A percentile compares a stretch with the other conserved stretches of the same genome.
phyloP scores from a whole-genome alignment of 2,888 invertebrate genomes.

The Beris chalybata region DNA sequence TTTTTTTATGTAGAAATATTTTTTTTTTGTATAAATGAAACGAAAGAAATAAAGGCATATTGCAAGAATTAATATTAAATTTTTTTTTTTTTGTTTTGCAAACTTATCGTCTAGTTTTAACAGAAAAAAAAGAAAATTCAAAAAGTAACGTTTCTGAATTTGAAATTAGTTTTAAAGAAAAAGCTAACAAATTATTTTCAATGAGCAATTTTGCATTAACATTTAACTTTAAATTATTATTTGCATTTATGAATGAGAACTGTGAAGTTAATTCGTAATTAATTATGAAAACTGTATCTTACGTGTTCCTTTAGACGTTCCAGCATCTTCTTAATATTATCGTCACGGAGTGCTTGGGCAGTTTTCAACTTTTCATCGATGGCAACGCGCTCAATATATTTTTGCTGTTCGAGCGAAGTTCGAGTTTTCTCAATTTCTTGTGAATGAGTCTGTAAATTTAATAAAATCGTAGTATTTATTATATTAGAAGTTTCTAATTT shows the following conservation, averaged over 20 bases:
- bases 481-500: constrained; percentile 67
- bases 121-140: no score
- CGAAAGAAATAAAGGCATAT: background rate
- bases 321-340: constrained; percentile 87
- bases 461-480: constrained; percentile 48
- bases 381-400: constrained; percentile 80
- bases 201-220: constrained; percentile 2
- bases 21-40: no score
- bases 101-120: background rate
- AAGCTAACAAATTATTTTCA: constrained; percentile 4
- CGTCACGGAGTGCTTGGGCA: constrained; percentile 86
- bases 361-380: constrained; percentile 87
- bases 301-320: constrained; percentile 91
- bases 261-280: background rate
- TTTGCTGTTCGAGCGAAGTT: constrained; percentile 80
- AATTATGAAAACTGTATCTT: constrained; percentile 53
- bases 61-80: background rate
- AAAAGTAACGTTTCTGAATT: no score
- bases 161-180: background rate
- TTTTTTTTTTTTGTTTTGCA: background rate
- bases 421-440: constrained; percentile 66
- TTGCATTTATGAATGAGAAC: background rate
- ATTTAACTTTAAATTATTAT: background rate
- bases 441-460: constrained; percentile 50
- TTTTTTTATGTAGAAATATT: no score